Evolutionary conservation across 2,888 invertebrate species (phyloP), one percentile per base, ranked within the genome.

Genomic region (Heliconius ethilla): DNA sequence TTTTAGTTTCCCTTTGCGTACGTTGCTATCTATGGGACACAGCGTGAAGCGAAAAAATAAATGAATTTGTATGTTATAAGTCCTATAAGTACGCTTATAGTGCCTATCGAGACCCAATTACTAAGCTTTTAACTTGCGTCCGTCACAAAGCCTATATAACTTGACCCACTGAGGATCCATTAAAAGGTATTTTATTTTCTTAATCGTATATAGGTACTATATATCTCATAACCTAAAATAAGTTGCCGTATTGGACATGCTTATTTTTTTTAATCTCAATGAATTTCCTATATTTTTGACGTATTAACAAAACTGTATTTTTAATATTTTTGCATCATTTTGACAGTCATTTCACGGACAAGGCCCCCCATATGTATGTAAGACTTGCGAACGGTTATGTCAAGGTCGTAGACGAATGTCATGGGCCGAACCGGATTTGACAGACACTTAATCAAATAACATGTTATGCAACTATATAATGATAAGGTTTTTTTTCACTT

Each of bases 381-480:
- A 70, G 22, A 29, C 33, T n/a, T 72, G 67, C 13, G 2, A 33
- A 15, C n/a, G 70, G 33, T 55, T 65, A 65, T 83, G 83, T 84
- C 85, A 86, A 86, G 86, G 85, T 79, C 83, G 70, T 37, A 70
- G 29, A 78, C 80, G 85, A 87, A 86, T 86, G 85, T 87, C 86
- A 85, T 72, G 83, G 83, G 45, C 78, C 78, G 79, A 82, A 83
- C 85, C 84, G 85, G 85, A 83, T 82, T 70, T 40, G 69, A 78
- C 77, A 72, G 51, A 75, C n/a, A 45, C 11, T 33, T 51, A 45
- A 10, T 45, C 45, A 13, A 25, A 18, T 75, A 45, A 69, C 70
- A 33, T 37, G 75, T 72, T 65, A 78, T 65, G 70, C 78, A 45
- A 78, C 33, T n/a, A 18, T 25, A 45, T n/a, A 72, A 78, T 75